These are phyloP conservation scores for Scytalopus superciliaris DNA, from an alignment of 2,113 vertebrate genomes.

Conservation along the genomic window DNA sequence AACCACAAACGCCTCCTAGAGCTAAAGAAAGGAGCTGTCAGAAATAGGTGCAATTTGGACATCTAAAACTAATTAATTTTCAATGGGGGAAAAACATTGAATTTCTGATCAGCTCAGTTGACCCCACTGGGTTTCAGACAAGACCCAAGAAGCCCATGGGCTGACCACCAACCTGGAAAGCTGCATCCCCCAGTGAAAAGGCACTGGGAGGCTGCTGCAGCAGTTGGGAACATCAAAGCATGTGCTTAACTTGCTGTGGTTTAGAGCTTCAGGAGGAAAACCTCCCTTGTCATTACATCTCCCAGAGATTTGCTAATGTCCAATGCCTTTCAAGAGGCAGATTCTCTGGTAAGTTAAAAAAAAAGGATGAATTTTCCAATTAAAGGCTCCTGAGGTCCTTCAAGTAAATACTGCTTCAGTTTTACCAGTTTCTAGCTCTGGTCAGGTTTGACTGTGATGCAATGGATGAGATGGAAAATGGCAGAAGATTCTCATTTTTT, in stretches of 20 bases:
- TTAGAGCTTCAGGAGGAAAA: neutral
- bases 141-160: neutral
- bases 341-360: neutral
- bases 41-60: neutral
- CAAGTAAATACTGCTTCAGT: neutral
- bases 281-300: neutral
- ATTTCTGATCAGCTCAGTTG: neutral
- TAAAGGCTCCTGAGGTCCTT: neutral
- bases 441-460: neutral
- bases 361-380: neutral
- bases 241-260: neutral
- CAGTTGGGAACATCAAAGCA: neutral
- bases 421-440: neutral
- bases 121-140: neutral
- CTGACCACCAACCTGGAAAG: neutral
- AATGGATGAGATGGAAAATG: neutral
- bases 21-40: neutral
- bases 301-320: neutral
- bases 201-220: neutral
- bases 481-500: neutral
- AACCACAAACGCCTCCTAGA: neutral
- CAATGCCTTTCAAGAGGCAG: neutral
- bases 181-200: neutral
- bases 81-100: fast-evolving
- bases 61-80: neutral